Evolutionary conservation across 2,797 vertebrate species (phyloP), one percentile per base, ranked within the genome.

Genomic region (Micropoecilia bifurca): DNA sequence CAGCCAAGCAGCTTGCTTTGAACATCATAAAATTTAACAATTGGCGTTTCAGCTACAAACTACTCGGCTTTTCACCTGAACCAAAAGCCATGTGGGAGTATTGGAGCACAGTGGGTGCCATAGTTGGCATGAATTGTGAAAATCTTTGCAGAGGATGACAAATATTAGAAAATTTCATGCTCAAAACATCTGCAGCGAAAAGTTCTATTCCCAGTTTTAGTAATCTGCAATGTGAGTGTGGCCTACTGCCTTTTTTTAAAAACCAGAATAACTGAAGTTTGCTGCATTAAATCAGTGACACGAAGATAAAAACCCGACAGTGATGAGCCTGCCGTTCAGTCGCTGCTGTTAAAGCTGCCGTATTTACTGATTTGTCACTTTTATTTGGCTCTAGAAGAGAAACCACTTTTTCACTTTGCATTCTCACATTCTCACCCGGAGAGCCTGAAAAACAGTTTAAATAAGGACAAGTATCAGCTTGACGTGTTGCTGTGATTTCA

Each of bases 281-380:
- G 28, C 18, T 3, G 41, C 18, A 61, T 61, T n/a, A 73, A 80
- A 55, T 61, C 28, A 74, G 61, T 71, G 16, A 20, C 22, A 46
- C 22, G 41, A 39, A 55, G 43, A 25, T 50, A 30, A 28, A 53
- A 9, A 45, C 53, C 12, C 43, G 48, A 74, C 7, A 3, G 39
- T 13, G 47, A 61, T 0, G 73, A 82, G 63, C 2, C 30, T 0
- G 1, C 3, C 9, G 33, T 69, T 81, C 14, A 4, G 33, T 48
- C 7, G 8, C 30, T 1, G 47, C 63, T 73, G 20, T 53, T 13
- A 57, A 28, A 57, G 53, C 25, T 39, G 7, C 36, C 0, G 0
- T 57, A 81, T 75, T 30, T 76, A 83, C 76, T 75, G 48, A 86
- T 85, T 83, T 73, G 66, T 77, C 53, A 18, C 66, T 61, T 83